phyloP scores from a whole-genome alignment of 1,140 invertebrate species.

The Anastrepha ludens region DNA sequence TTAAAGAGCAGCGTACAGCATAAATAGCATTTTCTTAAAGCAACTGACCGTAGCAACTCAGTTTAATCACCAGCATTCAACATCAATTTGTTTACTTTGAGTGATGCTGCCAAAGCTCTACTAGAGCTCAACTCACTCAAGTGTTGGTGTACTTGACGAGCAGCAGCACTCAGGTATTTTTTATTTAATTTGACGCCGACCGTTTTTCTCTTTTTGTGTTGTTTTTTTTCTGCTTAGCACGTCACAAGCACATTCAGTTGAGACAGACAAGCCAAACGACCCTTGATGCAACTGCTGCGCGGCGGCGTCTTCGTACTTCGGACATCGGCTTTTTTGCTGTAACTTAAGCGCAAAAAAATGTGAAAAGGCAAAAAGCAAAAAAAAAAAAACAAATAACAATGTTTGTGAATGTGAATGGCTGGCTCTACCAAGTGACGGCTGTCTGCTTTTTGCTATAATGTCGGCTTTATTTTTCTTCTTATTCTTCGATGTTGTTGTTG shows the following conservation, averaged over 20 bases:
- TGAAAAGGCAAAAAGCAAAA: not conserved
- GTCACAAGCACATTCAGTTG: not conserved
- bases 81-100: conserved; percentile 11
- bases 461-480: not conserved
- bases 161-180: conserved; percentile 17
- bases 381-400: too few relatives aligned
- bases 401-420: not conserved
- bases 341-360: conserved; percentile 8
- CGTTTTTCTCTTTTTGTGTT: not conserved
- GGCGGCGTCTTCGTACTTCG: not conserved
- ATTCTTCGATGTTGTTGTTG: not conserved
- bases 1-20: not conserved
- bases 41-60: not conserved
- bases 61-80: conserved; percentile 6
- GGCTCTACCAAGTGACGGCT: not conserved
- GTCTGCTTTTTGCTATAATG: not conserved
- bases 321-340: not conserved
- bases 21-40: not conserved
- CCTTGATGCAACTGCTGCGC: not conserved
- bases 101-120: conserved; percentile 23
- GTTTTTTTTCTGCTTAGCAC: not conserved
- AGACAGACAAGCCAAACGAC: not conserved
- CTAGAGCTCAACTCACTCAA: conserved; percentile 12
- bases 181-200: conserved; percentile 18
- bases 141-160: not conserved